Conservation (phyloP, 2,797 vertebrate species). For the Chelon auratus region DNA sequence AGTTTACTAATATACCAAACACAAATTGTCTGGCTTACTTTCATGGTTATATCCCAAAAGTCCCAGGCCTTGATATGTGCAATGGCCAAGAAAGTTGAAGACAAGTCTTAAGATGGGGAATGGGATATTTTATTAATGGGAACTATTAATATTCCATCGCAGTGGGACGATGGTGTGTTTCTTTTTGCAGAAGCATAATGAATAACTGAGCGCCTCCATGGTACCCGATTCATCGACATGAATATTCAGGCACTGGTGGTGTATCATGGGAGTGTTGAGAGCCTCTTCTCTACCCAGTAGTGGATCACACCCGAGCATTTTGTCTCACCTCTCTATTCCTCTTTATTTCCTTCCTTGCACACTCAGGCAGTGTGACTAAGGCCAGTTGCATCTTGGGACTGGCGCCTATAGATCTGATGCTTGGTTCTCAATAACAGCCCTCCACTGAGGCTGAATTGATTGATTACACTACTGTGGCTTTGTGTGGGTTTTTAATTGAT, state of each 20-base stretch:
- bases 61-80: slow-evolving; percentile 54
- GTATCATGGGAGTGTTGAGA: slow-evolving; percentile 72
- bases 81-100: slow-evolving; percentile 70
- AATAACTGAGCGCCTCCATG: slow-evolving; percentile 85
- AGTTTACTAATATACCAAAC: slow-evolving; percentile 46
- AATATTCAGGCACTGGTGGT: slow-evolving; percentile 82
- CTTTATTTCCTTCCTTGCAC: slow-evolving; percentile 26
- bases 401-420: slow-evolving; percentile 67
- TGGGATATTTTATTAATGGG: slow-evolving; percentile 87
- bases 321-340: slow-evolving; percentile 57
- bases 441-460: slow-evolving; percentile 71
- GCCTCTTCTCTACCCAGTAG: slow-evolving; percentile 62
- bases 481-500: slow-evolving; percentile 83
- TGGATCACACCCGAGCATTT: slow-evolving; percentile 67
- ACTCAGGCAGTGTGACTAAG: slow-evolving; percentile 25
- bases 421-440: slow-evolving; percentile 59
- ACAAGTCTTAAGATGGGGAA: slow-evolving; percentile 69
- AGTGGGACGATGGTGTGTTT: slow-evolving; percentile 82
- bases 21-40: slow-evolving; percentile 42
- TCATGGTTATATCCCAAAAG: slow-evolving; percentile 44
- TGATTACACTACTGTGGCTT: slow-evolving; percentile 73
- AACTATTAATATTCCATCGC: slow-evolving; percentile 86
- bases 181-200: slow-evolving; percentile 85
- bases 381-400: slow-evolving; percentile 44
- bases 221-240: slow-evolving; percentile 79